Base-by-base conservation (phyloP, 2,113 vertebrate genomes). In the Girardinichthys multiradiatus region DNA sequence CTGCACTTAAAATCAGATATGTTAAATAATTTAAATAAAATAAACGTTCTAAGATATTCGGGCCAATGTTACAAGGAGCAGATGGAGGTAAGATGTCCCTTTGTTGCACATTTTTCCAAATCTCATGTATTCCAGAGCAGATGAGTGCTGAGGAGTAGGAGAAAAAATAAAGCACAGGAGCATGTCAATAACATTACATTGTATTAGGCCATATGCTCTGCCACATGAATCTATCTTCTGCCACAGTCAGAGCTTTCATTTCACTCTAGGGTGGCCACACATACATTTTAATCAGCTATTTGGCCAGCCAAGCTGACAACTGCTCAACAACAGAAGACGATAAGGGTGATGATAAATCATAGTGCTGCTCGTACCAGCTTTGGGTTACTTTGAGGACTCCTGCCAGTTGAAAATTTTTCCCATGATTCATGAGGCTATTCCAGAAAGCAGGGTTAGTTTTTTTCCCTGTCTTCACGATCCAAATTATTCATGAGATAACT, bases 261-360 rank as follows among this genome's bases (percentile, higher is more conserved):
- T 92, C 89, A 90, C 88, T 81, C 82, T 76, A 87, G 90, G 83
- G 86, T 85, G 85, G 85, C 85, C 92, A 87, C 88, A 91, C 90
- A 91, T 91, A 92, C 86, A 91, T 94, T 91, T 91, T 90, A 92
- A 92, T 93, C 92, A 93, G 88, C 83, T 87, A 76, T 91, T 90
- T 91, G 88, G 86, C 90, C 26, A 65, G 77, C 84, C 87, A 79
- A 83, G 88, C 86, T 87, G 90, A 90, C 90, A 91, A 89, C 80
- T 71, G 68, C 81, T 85, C 82, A 70, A 89, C 91, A 92, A 88
- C 89, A 84, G 83, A 68, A 64, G 83, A 87, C 84, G 88, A 93
- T 92, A 90, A 91, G 86, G 85, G 48, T 64, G 85, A 87, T 89
- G 85, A 91, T 90, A 89, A 90, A 92, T 92, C 90, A 85, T 79